These are phyloP conservation scores for Dasyornis broadbenti DNA, from an alignment of 2,113 vertebrate species.

Conservation along the genomic window DNA sequence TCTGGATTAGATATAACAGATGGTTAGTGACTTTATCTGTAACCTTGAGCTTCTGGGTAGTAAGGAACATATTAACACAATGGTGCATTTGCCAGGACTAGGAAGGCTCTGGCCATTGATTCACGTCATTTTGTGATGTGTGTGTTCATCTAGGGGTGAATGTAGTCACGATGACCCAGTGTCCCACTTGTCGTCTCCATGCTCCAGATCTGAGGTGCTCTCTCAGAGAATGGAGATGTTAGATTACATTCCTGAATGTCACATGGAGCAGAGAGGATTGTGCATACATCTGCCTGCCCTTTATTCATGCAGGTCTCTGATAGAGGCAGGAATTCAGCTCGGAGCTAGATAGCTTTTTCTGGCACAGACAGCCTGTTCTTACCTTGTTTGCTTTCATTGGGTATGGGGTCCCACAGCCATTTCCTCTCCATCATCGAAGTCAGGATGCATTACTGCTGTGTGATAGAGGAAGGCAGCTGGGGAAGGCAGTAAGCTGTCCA, in stretches of 20 bases:
- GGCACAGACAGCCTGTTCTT: background rate
- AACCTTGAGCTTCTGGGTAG: background rate
- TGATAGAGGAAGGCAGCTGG: background rate
- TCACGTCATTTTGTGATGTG: background rate
- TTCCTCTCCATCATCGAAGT: background rate
- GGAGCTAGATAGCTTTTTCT: background rate
- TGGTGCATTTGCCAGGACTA: background rate
- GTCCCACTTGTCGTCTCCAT: background rate
- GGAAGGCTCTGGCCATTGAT: background rate
- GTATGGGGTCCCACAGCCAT: background rate
- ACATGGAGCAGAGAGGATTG: background rate
- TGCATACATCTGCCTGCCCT: background rate
- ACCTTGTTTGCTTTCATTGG: background rate
- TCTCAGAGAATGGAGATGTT: background rate
- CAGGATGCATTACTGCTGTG: background rate
- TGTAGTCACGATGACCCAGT: background rate
- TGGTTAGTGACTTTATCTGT: background rate
- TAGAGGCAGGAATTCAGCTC: background rate
- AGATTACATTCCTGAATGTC: background rate
- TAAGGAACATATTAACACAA: background rate
- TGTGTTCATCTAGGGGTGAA: background rate
- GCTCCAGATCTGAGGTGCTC: background rate
- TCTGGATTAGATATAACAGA: background rate
- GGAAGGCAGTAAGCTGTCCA: background rate
- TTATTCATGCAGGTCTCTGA: background rate